phyloP scores from a whole-genome alignment of 2,797 vertebrate species.

The Trachops cirrhosus region DNA sequence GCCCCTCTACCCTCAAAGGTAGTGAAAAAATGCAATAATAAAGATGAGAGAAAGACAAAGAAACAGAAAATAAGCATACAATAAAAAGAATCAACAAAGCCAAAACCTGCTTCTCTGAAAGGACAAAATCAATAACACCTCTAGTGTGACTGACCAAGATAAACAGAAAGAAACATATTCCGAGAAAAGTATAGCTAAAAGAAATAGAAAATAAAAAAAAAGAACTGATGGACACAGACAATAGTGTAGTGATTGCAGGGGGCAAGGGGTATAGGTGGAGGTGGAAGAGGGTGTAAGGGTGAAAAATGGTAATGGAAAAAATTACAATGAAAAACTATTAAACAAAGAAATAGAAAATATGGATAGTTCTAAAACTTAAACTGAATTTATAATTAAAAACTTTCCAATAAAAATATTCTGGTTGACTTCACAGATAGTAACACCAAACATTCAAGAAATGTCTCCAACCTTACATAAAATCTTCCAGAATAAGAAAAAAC shows the following conservation, averaged over 20 bases:
- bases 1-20: not conserved
- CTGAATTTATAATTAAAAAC: not conserved
- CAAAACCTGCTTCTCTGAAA: not conserved
- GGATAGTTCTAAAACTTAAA: not conserved
- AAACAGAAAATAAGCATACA: not conserved
- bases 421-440: not conserved
- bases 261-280: too few species aligned
- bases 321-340: not conserved
- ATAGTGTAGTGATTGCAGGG: not conserved
- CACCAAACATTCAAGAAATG: not conserved
- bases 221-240: not conserved
- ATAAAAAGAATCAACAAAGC: not conserved
- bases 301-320: not conserved
- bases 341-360: not conserved
- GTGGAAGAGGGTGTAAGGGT: not conserved
- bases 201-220: not conserved
- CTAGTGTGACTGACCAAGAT: not conserved
- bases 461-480: not conserved
- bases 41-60: not conserved
- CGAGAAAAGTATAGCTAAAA: not conserved
- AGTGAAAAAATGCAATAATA: not conserved
- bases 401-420: not conserved
- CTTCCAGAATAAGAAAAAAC: not conserved
- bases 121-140: not conserved
- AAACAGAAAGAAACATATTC: not conserved